phyloP scores from a whole-genome alignment of 2,113 vertebrate genomes.

The Periophthalmodon schlosseri region DNA sequence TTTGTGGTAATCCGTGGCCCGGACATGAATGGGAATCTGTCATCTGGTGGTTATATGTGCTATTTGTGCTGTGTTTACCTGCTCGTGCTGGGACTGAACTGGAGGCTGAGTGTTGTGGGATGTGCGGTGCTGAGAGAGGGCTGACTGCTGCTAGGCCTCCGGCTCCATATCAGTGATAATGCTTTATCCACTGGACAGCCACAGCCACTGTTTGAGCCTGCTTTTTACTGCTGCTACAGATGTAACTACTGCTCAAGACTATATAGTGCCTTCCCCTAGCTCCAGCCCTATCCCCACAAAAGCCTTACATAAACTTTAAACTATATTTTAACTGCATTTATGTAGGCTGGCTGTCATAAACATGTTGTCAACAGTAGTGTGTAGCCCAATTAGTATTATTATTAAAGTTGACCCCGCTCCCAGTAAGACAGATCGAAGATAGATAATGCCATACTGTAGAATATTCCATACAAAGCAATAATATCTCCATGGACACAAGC shows the following conservation, averaged over 20 bases:
- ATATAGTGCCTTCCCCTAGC: not conserved
- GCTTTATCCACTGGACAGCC: slow-evolving; percentile 35
- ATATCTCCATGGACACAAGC: too few relatives aligned
- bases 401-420: too few relatives aligned
- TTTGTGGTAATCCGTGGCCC: slow-evolving; percentile 35
- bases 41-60: slow-evolving; percentile 29
- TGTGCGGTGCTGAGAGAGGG: slow-evolving; percentile 32
- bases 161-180: slow-evolving; percentile 17
- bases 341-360: too few relatives aligned
- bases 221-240: slow-evolving; percentile 10
- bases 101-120: slow-evolving; percentile 30
- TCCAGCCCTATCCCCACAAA: not conserved
- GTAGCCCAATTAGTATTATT: too few relatives aligned
- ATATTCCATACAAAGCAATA: too few relatives aligned
- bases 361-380: too few relatives aligned
- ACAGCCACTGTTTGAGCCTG: slow-evolving; percentile 8
- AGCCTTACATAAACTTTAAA: not conserved
- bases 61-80: slow-evolving; percentile 56
- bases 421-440: too few relatives aligned
- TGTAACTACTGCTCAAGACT: slow-evolving; percentile 19
- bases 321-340: not conserved
- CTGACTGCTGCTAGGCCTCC: slow-evolving; percentile 24
- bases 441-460: too few relatives aligned
- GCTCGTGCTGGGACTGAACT: slow-evolving; percentile 36
- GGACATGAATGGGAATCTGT: slow-evolving; percentile 27